These are phyloP conservation scores for Chiloscyllium punctatum DNA, from an alignment of 2,797 vertebrate genomes.

Conservation along the genomic window DNA sequence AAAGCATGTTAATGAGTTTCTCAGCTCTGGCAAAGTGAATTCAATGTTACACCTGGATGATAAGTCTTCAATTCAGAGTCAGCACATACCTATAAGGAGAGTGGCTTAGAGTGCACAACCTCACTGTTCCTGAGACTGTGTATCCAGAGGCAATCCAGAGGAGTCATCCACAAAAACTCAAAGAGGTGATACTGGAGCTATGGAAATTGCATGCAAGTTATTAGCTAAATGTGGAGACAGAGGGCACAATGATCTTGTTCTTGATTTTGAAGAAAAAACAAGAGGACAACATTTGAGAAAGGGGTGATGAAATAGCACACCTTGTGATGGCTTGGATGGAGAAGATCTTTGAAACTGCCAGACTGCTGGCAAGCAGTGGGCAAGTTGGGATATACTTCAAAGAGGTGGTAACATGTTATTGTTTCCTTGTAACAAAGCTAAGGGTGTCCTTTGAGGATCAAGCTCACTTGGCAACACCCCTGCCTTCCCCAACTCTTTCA, in stretches of 20 bases:
- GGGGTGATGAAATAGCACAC: too few relatives aligned
- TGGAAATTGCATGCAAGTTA: not conserved
- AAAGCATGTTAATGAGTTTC: not conserved
- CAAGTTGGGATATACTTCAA: not conserved
- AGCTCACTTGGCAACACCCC: too few relatives aligned
- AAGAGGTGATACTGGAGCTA: not conserved
- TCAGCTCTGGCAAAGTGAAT: not conserved
- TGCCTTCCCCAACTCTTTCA: too few relatives aligned
- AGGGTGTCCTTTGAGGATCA: not conserved
- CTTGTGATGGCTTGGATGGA: not conserved
- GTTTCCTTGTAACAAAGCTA: not conserved
- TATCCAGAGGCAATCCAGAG: too few relatives aligned
- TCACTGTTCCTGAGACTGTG: too few relatives aligned
- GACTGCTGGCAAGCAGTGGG: not conserved
- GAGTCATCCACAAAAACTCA: not conserved
- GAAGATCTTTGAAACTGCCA: not conserved
- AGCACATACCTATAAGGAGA: not conserved
- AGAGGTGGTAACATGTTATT: not conserved
- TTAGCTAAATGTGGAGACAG: not conserved
- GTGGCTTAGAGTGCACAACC: not conserved
- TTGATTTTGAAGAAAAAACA: not conserved
- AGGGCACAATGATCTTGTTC: not conserved
- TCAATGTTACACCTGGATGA: not conserved
- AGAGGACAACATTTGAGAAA: not conserved
- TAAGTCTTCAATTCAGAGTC: not conserved